A percentile compares a stretch with the other conserved stretches of the same genome.
Conservation (phyloP, 1,140 invertebrate species). For the Dinothrombium tinctorium region DNA sequence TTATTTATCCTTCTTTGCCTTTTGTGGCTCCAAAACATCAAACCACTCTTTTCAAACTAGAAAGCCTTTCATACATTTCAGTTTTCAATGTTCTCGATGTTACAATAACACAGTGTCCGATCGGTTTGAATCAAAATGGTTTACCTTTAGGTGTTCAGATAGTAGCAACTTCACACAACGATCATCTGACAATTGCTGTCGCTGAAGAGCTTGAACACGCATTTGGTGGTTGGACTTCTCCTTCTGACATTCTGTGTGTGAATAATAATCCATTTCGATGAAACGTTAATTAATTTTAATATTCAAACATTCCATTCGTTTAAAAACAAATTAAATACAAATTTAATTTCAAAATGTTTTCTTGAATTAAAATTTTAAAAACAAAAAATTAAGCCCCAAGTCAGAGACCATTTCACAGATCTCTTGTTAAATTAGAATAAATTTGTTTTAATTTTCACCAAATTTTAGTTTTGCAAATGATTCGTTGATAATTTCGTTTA, state of each 20-base stretch:
- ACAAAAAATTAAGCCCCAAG: no score
- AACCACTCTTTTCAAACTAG: slow-evolving; percentile 44
- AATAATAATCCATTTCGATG: no score
- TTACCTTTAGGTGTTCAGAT: slow-evolving; percentile 2
- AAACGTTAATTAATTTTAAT: no score
- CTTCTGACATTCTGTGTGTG: slow-evolving; percentile 8
- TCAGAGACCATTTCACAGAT: no score
- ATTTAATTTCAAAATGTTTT: no score
- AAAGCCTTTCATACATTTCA: slow-evolving; percentile 58
- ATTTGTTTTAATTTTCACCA: no score
- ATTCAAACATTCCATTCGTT: no score
- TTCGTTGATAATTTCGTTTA: no score
- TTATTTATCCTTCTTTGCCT: slow-evolving; percentile 31
- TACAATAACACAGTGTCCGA: slow-evolving; percentile 23
- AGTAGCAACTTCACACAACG: slow-evolving; percentile 13
- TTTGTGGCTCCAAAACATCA: slow-evolving; percentile 57
- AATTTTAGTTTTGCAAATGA: no score
- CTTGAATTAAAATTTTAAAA: no score
- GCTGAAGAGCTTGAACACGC: slow-evolving; percentile 17
- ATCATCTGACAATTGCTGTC: slow-evolving; percentile 16
- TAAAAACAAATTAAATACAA: no score
- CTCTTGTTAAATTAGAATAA: no score
- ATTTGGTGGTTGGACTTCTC: slow-evolving; percentile 18
- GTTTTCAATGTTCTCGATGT: slow-evolving; percentile 23
- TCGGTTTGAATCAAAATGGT: slow-evolving; percentile 14